Conservation (phyloP, 2,797 vertebrate genomes). For the Oreortyx pictus region DNA sequence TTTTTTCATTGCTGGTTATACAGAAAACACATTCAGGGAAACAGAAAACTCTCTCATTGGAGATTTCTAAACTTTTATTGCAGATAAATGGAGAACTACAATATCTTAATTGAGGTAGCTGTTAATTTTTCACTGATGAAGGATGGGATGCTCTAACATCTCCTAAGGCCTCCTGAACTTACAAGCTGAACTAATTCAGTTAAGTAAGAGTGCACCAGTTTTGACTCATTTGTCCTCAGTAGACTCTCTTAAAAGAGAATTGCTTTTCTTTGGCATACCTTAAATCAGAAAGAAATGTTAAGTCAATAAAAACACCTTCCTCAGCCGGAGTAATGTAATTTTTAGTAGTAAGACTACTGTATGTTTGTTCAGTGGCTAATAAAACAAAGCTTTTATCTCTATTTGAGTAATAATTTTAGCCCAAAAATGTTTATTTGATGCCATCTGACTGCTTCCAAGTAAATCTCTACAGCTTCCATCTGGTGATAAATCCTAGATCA, state of each 20-base stretch:
- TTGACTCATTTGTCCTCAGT: background rate
- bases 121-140: background rate
- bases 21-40: background rate
- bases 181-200: background rate
- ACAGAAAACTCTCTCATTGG: background rate
- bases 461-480: background rate
- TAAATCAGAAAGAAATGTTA: conserved; percentile 14
- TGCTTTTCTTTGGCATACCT: background rate
- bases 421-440: background rate
- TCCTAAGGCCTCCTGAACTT: background rate
- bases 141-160: background rate
- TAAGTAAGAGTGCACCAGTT: background rate
- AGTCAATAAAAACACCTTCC: conserved; percentile 13
- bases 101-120: background rate
- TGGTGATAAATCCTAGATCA: background rate
- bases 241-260: background rate
- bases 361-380: background rate
- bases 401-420: background rate
- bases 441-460: background rate
- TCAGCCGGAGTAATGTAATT: background rate
- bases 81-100: background rate
- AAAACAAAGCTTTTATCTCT: background rate
- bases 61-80: background rate
- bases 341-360: background rate
- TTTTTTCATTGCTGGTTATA: background rate